Evolutionary conservation across 1,140 invertebrate species (phyloP), one percentile per base, ranked within the genome.

Genomic region (Agrypnia vestita): DNA sequence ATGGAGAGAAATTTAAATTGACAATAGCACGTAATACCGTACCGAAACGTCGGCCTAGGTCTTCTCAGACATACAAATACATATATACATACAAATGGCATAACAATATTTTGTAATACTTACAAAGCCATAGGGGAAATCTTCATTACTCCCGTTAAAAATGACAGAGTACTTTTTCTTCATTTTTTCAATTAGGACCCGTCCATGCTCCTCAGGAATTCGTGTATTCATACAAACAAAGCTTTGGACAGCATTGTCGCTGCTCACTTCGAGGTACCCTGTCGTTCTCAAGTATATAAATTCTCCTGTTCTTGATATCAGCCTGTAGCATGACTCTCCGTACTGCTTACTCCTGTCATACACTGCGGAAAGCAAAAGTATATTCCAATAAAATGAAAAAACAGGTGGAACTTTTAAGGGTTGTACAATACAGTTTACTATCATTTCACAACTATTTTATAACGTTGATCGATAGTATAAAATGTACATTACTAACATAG

Each of bases 201-300:
- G 89, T 17, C 95, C 95, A 84, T 95, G 94, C 56, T 92, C 89
- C 83, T 94, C 92, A 44, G 91, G 88, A 0, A 96, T 90, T n/a
- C 96, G 88, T 0, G 94, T 95, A 85, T 97, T 97, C 67, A 96
- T 92, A 85, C 96, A 97, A 11, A 97, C 91, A 84, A 97, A 96
- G 15, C 94, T 95, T 78, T 93, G 93, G 0, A 96, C 93, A 55
- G 91, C 91, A 75, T 94, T 92, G 0, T 93, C 92, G 21, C 90
- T 90, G 80, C 96, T 93, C 19, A 94, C 92, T 83, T 97, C 95
- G 4, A 97, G 87, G 80, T 91, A 94, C 4, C 96, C 96, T 53
- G 93, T 91, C 1, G 95, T 96, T 75, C 92, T 91, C 83, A 97
- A 88, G 84, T 96, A 96, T 69, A 97, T 95, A 84, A 94, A 95